Evolutionary conservation across 2,888 invertebrate species (phyloP), one percentile per base, ranked within the genome.

Genomic region (Strigamia transsilvanica): DNA sequence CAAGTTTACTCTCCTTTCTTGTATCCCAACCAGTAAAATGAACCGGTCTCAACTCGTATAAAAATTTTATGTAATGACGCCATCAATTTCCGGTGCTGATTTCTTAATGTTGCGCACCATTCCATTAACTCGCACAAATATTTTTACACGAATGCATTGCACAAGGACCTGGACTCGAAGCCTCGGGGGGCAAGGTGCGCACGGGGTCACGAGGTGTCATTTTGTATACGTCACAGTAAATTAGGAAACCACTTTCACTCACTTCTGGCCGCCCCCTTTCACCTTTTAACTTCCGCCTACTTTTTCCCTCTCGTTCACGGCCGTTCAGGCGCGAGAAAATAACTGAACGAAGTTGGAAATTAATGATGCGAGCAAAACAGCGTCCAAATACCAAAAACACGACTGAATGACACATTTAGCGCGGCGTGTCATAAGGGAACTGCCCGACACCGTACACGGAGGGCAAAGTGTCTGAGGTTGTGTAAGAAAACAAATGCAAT

Each of bases 191-290:
- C 56, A 56, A 56, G 56, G 56, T 56, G 56, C 56, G 56, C 56
- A 56, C 56, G 56, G 56, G 56, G 56, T 56, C n/a, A 56, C 56
- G 56, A 56, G 56, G 56, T 56, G 56, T 56, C 56, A 56, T 56
- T 56, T 56, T 56, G 56, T 56, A 56, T 56, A 56, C 56, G 56
- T 56, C 56, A 56, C 56, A 56, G 56, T 56, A 56, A 56, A 56
- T 56, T 56, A 56, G 56, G 56, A 56, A 56, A 56, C 56, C 56
- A 56, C 56, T 56, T 56, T 56, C 56, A 56, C 56, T 56, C 56
- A 18, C 46, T 46, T 18, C 56, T 56, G n/a, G 56, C 56, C 18
- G 15, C 56, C 18, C 56, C 56, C 56, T 18, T 56, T 56, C 56
- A 56, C 56, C 56, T 56, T 38, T 56, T 56, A 56, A 56, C 56